Conservation (phyloP, 2,797 vertebrate species). For the Schizopygopsis malacanthus region DNA sequence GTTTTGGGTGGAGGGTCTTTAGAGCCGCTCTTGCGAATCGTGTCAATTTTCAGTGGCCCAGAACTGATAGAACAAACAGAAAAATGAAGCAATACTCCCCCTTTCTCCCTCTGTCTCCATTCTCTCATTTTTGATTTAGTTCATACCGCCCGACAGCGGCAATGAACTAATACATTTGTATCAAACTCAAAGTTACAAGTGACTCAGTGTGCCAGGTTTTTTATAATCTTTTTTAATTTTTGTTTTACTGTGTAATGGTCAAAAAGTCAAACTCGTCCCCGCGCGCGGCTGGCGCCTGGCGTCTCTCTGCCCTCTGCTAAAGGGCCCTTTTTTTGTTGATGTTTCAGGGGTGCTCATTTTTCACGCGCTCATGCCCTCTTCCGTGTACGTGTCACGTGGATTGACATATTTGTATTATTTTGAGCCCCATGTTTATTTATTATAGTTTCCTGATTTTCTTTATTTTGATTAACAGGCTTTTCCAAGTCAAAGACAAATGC, state of each 20-base stretch:
- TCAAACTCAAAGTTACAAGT: not conserved
- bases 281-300: conserved; percentile 5
- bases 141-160: not conserved
- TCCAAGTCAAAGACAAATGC: not conserved
- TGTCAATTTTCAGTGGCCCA: conserved; percentile 86
- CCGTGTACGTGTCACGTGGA: not conserved
- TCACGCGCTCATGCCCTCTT: conserved; percentile 31
- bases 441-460: not conserved
- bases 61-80: conserved; percentile 85
- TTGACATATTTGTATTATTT: conserved; percentile 7
- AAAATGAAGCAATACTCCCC: conserved; percentile 82
- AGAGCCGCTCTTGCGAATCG: conserved; percentile 76
- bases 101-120: not conserved
- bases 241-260: not conserved
- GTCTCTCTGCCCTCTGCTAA: conserved; percentile 7
- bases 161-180: not conserved
- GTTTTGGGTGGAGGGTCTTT: conserved; percentile 5
- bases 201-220: not conserved
- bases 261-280: not conserved
- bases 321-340: conserved; percentile 24
- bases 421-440: not conserved
- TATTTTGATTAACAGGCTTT: conserved; percentile 3
- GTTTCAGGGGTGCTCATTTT: conserved; percentile 44
- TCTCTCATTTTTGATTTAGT: not conserved
- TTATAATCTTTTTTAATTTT: not conserved